A percentile compares a stretch with the other conserved stretches of the same genome.
phyloP scores from a whole-genome alignment of 2,888 invertebrate species.

The Lathronympha strigana region DNA sequence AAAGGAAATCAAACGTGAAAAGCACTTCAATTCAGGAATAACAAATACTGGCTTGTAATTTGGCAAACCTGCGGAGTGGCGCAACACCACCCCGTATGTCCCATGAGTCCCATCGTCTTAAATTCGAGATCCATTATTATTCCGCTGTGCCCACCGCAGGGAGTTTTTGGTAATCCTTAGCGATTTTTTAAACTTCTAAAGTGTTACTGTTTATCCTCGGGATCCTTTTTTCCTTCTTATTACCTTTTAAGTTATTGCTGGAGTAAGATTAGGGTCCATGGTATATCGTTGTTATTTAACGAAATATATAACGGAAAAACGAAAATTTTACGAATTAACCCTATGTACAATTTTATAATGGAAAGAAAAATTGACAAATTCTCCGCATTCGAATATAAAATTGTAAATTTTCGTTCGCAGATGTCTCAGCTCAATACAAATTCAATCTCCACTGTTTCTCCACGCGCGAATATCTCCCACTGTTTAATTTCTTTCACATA shows the following conservation, averaged over 20 bases:
- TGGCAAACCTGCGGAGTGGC: not conserved
- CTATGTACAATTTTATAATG: no score
- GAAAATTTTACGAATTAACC: no score
- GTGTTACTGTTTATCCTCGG: slow-evolving; percentile 48
- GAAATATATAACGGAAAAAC: no score
- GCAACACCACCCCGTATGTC: not conserved
- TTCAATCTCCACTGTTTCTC: no score
- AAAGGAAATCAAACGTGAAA: no score
- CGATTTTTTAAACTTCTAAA: slow-evolving; percentile 57
- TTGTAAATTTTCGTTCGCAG: no score
- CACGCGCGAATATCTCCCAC: no score
- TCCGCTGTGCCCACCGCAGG: slow-evolving; percentile 66
- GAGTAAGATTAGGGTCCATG: slow-evolving; percentile 28
- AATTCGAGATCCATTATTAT: slow-evolving; percentile 74
- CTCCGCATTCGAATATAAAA: no score
- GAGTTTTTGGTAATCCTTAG: slow-evolving; percentile 71
- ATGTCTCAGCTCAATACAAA: no score
- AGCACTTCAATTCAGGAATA: no score
- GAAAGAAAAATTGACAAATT: no score
- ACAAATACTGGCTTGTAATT: not conserved
- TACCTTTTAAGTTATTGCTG: slow-evolving; percentile 34
- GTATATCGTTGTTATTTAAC: not conserved
- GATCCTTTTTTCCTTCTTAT: slow-evolving; percentile 41
- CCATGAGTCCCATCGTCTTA: slow-evolving; percentile 46
- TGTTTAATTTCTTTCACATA: no score